These are phyloP conservation scores for Acanthococcus lagerstroemiae DNA, from an alignment of 2,888 invertebrate species.

Conservation along the genomic window DNA sequence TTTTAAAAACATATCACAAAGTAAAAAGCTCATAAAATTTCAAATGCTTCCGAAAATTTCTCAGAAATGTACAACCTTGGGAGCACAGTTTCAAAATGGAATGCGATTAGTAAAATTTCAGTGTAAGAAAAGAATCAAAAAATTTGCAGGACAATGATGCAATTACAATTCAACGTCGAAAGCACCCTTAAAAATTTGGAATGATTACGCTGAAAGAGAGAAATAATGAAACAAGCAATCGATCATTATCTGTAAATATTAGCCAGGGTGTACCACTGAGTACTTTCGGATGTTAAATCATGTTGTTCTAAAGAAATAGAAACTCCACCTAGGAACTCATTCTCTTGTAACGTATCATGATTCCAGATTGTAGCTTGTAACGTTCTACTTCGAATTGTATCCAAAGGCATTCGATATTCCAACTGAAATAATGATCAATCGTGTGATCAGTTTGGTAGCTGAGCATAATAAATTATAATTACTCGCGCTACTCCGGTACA, in stretches of 20 bases:
- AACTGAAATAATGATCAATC: conserved; percentile 47
- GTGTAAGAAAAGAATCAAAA: too few species aligned
- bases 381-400: conserved; percentile 60
- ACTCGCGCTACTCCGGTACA: too few species aligned
- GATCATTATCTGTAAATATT: conserved; percentile 39
- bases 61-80: too few species aligned
- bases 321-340: conserved; percentile 88
- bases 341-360: conserved; percentile 85
- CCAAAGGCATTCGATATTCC: conserved; percentile 75
- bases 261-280: conserved; percentile 74
- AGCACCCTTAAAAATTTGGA: too few species aligned
- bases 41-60: too few species aligned
- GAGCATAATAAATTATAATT: too few species aligned
- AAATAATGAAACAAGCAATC: neutral
- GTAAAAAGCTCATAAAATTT: neutral
- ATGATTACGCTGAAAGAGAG: too few species aligned
- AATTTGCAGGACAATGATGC: too few species aligned
- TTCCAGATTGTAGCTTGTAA: conserved; percentile 94
- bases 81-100: too few species aligned
- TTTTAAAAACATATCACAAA: neutral
- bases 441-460: too few species aligned
- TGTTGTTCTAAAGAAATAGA: conserved; percentile 63
- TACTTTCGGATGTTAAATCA: conserved; percentile 65
- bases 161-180: too few species aligned
- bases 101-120: too few species aligned